A percentile compares a stretch with the other conserved stretches of the same genome.
Evolutionary conservation across 2,797 vertebrate genomes (phyloP).

Genomic region (Xiphorhynchus erythropygius): DNA sequence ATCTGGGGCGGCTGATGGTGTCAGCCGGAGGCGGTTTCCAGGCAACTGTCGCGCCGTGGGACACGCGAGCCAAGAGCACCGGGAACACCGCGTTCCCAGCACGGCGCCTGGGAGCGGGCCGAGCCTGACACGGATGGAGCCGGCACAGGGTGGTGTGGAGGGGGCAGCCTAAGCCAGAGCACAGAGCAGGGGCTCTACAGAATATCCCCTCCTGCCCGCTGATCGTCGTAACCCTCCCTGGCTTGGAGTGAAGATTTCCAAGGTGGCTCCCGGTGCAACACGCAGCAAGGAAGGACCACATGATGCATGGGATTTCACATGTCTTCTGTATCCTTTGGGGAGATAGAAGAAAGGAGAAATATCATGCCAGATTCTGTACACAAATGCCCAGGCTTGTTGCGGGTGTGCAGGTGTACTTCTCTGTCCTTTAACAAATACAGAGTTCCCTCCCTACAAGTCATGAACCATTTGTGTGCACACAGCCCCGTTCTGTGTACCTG

Average conservation of each 20-base stretch:
- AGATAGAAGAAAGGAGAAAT: background rate
- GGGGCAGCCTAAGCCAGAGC: background rate
- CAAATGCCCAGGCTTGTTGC: background rate
- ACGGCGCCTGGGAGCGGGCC: background rate
- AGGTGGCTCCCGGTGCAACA: background rate
- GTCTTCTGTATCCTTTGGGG: background rate
- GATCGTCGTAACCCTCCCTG: background rate
- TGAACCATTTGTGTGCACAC: fast-evolving
- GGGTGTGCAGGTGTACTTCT: background rate
- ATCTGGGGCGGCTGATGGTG: conserved; percentile 47
- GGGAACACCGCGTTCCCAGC: background rate
- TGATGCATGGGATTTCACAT: background rate
- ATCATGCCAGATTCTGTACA: fast-evolving
- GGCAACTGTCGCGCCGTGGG: conserved; percentile 50
- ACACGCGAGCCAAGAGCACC: conserved; percentile 5
- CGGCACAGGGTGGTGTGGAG: background rate
- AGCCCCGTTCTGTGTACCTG: background rate
- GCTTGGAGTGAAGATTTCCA: background rate
- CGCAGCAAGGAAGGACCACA: fast-evolving
- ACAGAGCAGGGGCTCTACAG: background rate
- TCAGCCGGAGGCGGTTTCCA: conserved; percentile 65
- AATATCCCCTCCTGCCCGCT: fast-evolving
- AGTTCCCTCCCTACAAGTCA: background rate
- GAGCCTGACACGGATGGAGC: background rate
- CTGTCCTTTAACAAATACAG: background rate